Base-by-base conservation (phyloP, 2,888 invertebrate species). In the Drepana falcataria region DNA sequence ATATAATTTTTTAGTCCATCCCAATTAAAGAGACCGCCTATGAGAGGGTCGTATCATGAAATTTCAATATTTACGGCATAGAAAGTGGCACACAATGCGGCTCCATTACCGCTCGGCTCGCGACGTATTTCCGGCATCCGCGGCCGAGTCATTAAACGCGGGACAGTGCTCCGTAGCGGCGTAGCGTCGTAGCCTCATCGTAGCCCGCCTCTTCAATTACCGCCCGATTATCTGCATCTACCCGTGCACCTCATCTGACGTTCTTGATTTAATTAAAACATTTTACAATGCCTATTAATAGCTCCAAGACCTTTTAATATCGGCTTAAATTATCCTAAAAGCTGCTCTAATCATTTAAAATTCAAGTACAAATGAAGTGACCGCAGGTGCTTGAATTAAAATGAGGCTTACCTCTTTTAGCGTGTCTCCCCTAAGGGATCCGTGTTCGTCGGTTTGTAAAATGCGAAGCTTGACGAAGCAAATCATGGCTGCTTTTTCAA, bases 401-500 rank as follows among this genome's bases (percentile, higher is more conserved):
- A 21, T 6, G 37, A 21, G 33, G 51, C 80, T 79, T 80, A 95
- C 98, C 92, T 96, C 94, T 71, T 93, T 93, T 54, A 98, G 84
- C 5, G 95, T 96, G 59, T 94, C 93, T 2, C 97, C 97, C 57
- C 97, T 92, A 53, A 98, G 92, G 40, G 95, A 94, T 56, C 95
- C 96, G 61, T 95, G 93, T 59, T 95, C 95, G 75, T 98, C 98
- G 0, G 97, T 96, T 76, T 97, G 97, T 59, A 98, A 88, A 78
- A 97, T 97, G 53, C 97, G 92, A 56, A 98, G 84, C 80, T 97
- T 98, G 6, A 97, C 97, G 75, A 98, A 97, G 73, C 95, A 95
- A 69, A 98, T 97, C 97, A 98, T 97, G 2, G 97, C 97, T 2
- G 97, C 96, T 79, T 98, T 98, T 82, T 98, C 97, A 2, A 97